phyloP scores from a whole-genome alignment of 2,113 vertebrate genomes.

The Catharus fuscescens region DNA sequence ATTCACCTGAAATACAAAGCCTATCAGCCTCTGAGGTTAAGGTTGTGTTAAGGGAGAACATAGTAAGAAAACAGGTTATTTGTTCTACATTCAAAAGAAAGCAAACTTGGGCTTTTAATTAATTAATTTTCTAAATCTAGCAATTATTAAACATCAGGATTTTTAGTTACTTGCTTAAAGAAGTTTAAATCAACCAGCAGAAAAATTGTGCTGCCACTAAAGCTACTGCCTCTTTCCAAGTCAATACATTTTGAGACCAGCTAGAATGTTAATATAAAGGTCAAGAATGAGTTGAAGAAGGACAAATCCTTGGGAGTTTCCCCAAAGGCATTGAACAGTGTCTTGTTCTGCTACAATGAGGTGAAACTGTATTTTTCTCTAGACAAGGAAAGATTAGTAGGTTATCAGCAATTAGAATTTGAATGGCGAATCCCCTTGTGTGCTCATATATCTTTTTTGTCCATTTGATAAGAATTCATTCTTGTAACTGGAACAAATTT shows the following conservation, averaged over 20 bases:
- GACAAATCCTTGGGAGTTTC: neutral
- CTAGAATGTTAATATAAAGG: neutral
- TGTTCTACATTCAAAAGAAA: neutral
- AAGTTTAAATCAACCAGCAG: neutral
- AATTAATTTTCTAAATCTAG: neutral
- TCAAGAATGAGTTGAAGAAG: neutral
- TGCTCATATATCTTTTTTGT: neutral
- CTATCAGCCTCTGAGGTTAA: neutral
- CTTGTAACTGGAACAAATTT: neutral
- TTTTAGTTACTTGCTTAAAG: neutral
- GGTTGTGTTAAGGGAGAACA: neutral
- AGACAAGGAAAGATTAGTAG: neutral
- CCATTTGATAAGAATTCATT: neutral
- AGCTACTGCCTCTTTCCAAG: neutral
- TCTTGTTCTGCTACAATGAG: neutral
- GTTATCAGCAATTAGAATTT: neutral
- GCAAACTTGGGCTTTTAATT: neutral
- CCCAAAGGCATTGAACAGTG: neutral
- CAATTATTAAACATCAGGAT: neutral
- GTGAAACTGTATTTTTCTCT: neutral
- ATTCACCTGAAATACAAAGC: neutral
- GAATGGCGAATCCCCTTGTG: neutral
- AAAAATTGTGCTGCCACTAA: neutral
- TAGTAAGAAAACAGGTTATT: neutral
- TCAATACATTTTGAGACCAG: neutral